Base-by-base conservation (phyloP, 2,113 vertebrate species). In the Nothoprocta pentlandii region DNA sequence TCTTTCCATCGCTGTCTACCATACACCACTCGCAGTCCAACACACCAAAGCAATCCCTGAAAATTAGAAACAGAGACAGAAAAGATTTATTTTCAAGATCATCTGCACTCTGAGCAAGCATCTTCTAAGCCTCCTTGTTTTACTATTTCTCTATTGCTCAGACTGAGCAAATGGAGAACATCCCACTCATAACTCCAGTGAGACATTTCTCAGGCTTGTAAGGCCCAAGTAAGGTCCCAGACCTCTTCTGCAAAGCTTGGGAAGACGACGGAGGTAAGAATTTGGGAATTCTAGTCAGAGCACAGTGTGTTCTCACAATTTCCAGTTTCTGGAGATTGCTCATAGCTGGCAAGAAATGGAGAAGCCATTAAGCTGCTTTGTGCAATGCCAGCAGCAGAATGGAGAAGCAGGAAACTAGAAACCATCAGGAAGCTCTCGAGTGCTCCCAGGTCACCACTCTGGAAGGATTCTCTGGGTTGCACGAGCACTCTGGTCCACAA, bases 1-100 rank as follows among this genome's bases (percentile, higher is more conserved):
- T 99, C 95, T 99, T 99, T 22, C 99, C 99, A 41, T 99, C 99
- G 0, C 99, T 99, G 98, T 99, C 99, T 86, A 99, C 98, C 99
- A 99, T 99, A 92, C 99, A 99, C 99, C 99, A 99, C 95, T 99
- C 99, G 3, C 99, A 99, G 94, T 99, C 99, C 97, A 99, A 93
- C 80, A 99, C 99, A 0, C 99, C 99, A 13, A 99, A 99, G 95
- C 99, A 99, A 91, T 99, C 99, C 87, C 99, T 99, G 97, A 4
- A 61, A 47, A 30, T 46, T 1, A 84, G 34, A 67, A 51, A 1
- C 2, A 2, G 44, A 44, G n/a, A 1, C 9, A 0, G 2, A 7
- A 20, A 2, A 7, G 0, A 1, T 46, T 92, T 10, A 42, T 23
- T 15, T 53, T 17, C 17, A 64, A 41, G n/a, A 3, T 10, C 32